These are phyloP conservation scores for Phymanthus crucifer DNA, from an alignment of 92 coral and sea anemone genomes.

Conservation along the genomic window DNA sequence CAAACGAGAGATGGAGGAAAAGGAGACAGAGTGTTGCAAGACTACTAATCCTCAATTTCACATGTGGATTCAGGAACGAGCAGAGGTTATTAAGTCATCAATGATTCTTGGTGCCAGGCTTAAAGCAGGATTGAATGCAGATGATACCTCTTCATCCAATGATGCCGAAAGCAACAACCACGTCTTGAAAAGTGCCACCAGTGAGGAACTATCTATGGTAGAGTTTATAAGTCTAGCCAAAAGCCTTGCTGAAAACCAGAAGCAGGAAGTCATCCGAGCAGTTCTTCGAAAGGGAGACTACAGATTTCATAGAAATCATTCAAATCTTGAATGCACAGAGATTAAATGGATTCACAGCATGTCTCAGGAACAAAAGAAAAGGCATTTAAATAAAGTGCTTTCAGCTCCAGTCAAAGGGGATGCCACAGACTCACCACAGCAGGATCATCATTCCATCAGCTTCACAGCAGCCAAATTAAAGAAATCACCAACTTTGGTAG, in stretches of 20 bases:
- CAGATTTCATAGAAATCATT: constrained; percentile 19
- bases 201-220: constrained; percentile 50
- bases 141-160: constrained; percentile 53
- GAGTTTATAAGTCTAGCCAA: constrained; percentile 49
- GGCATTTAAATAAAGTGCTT: constrained; percentile 19
- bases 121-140: constrained; percentile 26
- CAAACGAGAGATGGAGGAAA: constrained; percentile 39
- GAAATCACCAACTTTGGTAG: constrained; percentile 11
- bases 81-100: constrained; percentile 35
- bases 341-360: constrained; percentile 32
- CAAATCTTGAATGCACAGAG: constrained; percentile 20
- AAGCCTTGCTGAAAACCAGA: constrained; percentile 33
- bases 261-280: constrained; percentile 45
- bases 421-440: constrained; percentile 7
- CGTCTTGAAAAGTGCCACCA: constrained; percentile 43
- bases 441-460: constrained; percentile 13
- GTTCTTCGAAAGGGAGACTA: constrained; percentile 41
- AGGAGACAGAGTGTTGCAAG: constrained; percentile 22
- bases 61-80: constrained; percentile 34
- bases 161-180: constrained; percentile 60
- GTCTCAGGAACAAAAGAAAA: constrained; percentile 35
- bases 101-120: constrained; percentile 48
- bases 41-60: constrained; percentile 31
- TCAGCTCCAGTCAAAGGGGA: constrained; percentile 10
- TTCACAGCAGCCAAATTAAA: constrained; percentile 18